Evolutionary conservation across 1,140 invertebrate species (phyloP), one percentile per base, ranked within the genome.

Genomic region (Drosophila parvula): DNA sequence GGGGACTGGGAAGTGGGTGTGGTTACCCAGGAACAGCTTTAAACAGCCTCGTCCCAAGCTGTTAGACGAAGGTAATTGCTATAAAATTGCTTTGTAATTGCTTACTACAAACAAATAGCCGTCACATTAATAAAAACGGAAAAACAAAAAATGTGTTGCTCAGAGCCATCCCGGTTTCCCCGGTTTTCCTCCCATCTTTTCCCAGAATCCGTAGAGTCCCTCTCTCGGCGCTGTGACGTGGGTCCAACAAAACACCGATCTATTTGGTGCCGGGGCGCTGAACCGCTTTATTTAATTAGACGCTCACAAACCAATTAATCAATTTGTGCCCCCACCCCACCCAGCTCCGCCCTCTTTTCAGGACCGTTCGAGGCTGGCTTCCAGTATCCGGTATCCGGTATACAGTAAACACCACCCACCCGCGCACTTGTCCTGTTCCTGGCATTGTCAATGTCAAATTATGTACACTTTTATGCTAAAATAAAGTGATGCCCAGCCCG

Each of bases 1-100:
- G 48, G 67, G 76, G 67, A 16, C n/a, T 44, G 38, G 36, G 27
- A 10, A 10, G 40, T 48, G 41, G 47, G 65, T 58, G 62, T 32
- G 56, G 58, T 44, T 55, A 18, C 58, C 55, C 79, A 45, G 41
- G 73, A 80, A 74, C 50, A 62, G 75, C 83, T 82, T 86, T 85
- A 79, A 85, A 85, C 73, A 41, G 82, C 70, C 81, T 58, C 73
- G 83, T 88, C 68, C 71, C 79, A 88, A 88, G 83, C 83, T 88
- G 84, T 88, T 88, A 63, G 73, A 78, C 45, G 71, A 82, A 89
- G 83, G 83, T 88, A 88, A 88, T 88, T 88, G 83, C 84, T 88
- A 88, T 88, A 88, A 88, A 88, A 88, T 88, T 88, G 83, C 83
- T 88, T 82, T 88, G 83, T 88, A 88, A 88, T 88, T 88, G 83